These are phyloP conservation scores for Gortyna flavago DNA, from an alignment of 2,888 invertebrate species.

Conservation along the genomic window DNA sequence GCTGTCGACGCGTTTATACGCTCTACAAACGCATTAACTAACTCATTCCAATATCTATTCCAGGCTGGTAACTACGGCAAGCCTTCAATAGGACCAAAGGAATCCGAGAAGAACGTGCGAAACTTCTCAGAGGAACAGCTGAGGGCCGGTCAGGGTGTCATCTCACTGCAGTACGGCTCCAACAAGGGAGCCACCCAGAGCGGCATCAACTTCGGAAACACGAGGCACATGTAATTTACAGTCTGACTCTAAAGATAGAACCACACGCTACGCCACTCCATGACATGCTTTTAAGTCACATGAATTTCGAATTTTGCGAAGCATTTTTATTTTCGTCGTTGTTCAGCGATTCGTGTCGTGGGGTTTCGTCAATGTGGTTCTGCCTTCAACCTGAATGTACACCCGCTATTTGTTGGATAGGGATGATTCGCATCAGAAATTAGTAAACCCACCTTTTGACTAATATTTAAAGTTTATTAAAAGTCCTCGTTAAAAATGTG, in stretches of 20 bases:
- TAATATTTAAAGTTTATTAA: constrained; percentile 38
- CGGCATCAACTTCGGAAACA: constrained; percentile 99
- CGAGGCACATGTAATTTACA: constrained; percentile 97
- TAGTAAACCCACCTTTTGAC: constrained; percentile 36
- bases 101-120: constrained; percentile 98
- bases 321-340: neutral
- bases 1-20: neutral
- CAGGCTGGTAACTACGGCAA: constrained; percentile 95
- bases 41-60: constrained; percentile 55
- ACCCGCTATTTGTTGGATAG: constrained; percentile 45
- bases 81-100: constrained; percentile 98
- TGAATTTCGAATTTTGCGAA: constrained; percentile 16
- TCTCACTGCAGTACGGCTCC: constrained; percentile 98
- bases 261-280: constrained; percentile 13
- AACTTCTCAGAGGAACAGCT: constrained; percentile 98
- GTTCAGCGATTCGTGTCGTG: neutral
- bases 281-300: constrained; percentile 1
- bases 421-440: constrained; percentile 60
- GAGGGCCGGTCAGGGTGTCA: constrained; percentile 97
- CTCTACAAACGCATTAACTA: neutral
- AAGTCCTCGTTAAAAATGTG: constrained; percentile 27
- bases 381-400: constrained; percentile 52
- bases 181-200: constrained; percentile 99
- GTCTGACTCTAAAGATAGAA: constrained; percentile 5
- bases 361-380: constrained; percentile 27